Evolutionary conservation across 1,140 invertebrate species (phyloP).

Genomic region (Daktulosphaira vitifoliae): DNA sequence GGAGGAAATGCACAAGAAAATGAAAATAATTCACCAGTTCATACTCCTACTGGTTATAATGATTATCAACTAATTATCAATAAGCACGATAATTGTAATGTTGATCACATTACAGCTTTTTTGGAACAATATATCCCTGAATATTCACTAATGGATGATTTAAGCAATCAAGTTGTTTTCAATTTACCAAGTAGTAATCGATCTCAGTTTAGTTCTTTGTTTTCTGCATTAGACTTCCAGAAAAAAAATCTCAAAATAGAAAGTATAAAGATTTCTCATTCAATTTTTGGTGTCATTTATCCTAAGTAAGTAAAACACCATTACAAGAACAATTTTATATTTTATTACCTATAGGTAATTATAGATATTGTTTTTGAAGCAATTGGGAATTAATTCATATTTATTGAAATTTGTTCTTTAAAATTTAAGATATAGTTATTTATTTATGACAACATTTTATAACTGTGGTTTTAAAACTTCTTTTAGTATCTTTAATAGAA

Average conservation of each 20-base stretch:
- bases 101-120: constrained; percentile 4
- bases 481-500: too few relatives aligned
- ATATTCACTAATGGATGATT: constrained; percentile 1
- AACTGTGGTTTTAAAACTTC: too few relatives aligned
- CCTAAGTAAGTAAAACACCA: constrained; percentile 49
- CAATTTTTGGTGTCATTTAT: constrained; percentile 50
- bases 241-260: background rate
- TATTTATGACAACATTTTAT: too few relatives aligned
- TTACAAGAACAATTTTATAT: constrained; percentile 37
- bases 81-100: background rate
- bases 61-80: constrained; percentile 18
- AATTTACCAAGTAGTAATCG: constrained; percentile 4
- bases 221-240: constrained; percentile 15
- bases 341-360: too few relatives aligned
- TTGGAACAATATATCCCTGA: constrained; percentile 20
- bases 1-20: constrained; percentile 1
- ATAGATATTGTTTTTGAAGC: too few relatives aligned
- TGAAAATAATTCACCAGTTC: background rate
- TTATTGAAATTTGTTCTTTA: too few relatives aligned
- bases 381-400: too few relatives aligned
- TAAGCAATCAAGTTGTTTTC: background rate
- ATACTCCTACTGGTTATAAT: background rate
- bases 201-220: constrained; percentile 9
- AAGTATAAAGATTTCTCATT: constrained; percentile 41
- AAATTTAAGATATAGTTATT: too few relatives aligned